Evolutionary conservation across 2,888 invertebrate genomes (phyloP).

Genomic region (Andricus quercusramuli): DNA sequence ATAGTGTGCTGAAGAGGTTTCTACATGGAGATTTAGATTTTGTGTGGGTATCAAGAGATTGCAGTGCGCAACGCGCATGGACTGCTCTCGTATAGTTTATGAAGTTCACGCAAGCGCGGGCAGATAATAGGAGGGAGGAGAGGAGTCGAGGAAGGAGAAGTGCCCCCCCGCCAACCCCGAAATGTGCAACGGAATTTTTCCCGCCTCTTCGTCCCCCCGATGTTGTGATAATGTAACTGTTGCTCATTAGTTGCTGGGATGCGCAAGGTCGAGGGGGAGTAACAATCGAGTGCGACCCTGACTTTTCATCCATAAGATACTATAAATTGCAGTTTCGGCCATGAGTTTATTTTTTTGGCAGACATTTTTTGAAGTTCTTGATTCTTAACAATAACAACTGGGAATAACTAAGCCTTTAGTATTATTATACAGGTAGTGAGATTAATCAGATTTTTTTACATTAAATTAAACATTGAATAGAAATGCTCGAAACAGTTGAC

Average conservation of each 20-base stretch:
- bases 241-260: constrained; percentile 32
- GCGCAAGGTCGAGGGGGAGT: constrained; percentile 16
- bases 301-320: background rate
- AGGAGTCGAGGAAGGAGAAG: background rate
- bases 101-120: constrained; percentile 27
- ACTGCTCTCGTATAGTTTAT: background rate
- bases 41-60: background rate
- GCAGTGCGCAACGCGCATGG: constrained; percentile 3
- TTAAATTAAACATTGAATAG: too few species aligned
- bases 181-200: constrained; percentile 13
- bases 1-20: background rate
- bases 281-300: constrained; percentile 38
- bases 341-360: background rate
- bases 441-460: too few species aligned
- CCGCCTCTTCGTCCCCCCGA: background rate
- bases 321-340: background rate
- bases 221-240: constrained; percentile 31
- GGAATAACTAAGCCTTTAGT: too few species aligned
- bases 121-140: background rate
- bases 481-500: too few species aligned
- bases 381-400: too few species aligned
- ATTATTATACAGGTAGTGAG: too few species aligned
- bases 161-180: constrained; percentile 3
- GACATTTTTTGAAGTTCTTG: too few species aligned
- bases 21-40: background rate